Conservation (phyloP, 1,140 invertebrate species). For the Heliothis subflexa region DNA sequence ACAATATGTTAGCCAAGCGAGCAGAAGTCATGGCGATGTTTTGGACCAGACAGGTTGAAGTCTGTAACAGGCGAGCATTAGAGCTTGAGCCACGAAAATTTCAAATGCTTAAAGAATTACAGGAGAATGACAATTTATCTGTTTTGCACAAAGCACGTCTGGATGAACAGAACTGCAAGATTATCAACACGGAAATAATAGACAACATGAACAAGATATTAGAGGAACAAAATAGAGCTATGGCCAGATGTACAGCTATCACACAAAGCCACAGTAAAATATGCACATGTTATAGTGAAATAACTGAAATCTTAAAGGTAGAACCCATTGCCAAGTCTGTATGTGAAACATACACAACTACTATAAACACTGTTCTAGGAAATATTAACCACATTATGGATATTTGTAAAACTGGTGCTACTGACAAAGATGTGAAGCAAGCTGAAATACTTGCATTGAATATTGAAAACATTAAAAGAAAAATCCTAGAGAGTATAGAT, state of each 20-base stretch:
- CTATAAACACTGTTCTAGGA: slow-evolving; percentile 68
- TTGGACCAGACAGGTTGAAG: slow-evolving; percentile 77
- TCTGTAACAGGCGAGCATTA: slow-evolving; percentile 72
- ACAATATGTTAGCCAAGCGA: slow-evolving; percentile 74
- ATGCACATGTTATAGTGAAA: slow-evolving; percentile 77
- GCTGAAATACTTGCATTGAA: slow-evolving; percentile 73
- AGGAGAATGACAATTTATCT: slow-evolving; percentile 77
- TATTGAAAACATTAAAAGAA: slow-evolving; percentile 78
- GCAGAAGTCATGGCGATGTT: slow-evolving; percentile 72
- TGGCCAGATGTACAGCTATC: slow-evolving; percentile 72
- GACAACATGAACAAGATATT: slow-evolving; percentile 82
- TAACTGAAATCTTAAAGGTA: slow-evolving; percentile 67
- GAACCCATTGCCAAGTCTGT: slow-evolving; percentile 67
- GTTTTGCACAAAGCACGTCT: slow-evolving; percentile 75
- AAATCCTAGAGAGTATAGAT: slow-evolving; percentile 70
- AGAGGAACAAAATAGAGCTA: slow-evolving; percentile 81
- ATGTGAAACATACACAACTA: slow-evolving; percentile 69
- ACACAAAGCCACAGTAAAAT: slow-evolving; percentile 79
- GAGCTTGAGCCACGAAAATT: slow-evolving; percentile 72
- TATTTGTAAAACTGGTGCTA: slow-evolving; percentile 82
- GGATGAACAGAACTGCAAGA: slow-evolving; percentile 71
- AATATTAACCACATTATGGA: slow-evolving; percentile 86
- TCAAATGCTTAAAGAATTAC: slow-evolving; percentile 76
- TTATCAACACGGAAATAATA: slow-evolving; percentile 74
- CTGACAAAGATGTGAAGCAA: slow-evolving; percentile 85